Percentiles rank a stretch among this genome's conserved stretches.
These are phyloP conservation scores for Corythaixoides concolor DNA, from an alignment of 2,113 vertebrate species.

Conservation along the genomic window DNA sequence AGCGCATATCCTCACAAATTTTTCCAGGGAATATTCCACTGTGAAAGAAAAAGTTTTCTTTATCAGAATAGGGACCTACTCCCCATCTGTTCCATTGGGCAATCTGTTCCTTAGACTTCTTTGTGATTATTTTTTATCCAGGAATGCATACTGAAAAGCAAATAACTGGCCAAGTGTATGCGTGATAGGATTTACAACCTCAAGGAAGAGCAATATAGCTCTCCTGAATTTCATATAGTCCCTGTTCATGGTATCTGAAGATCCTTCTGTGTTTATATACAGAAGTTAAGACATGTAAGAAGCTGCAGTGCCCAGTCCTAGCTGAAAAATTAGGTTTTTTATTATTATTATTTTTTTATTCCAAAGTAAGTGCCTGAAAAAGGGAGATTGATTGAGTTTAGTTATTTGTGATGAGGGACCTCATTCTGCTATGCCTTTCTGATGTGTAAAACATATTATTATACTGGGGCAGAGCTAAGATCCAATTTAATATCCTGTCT, in stretches of 20 bases:
- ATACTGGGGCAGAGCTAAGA: neutral
- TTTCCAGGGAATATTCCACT: conserved; percentile 29
- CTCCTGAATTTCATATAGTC: neutral
- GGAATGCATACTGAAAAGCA: neutral
- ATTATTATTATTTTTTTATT: neutral
- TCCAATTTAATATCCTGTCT: neutral
- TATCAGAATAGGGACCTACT: neutral
- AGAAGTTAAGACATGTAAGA: neutral
- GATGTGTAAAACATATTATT: neutral
- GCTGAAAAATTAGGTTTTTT: neutral
- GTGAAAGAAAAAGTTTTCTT: neutral
- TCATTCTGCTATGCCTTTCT: neutral
- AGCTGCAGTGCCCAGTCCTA: neutral
- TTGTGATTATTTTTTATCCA: neutral
- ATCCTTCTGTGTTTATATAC: neutral
- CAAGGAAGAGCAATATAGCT: neutral
- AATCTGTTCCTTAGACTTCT: neutral
- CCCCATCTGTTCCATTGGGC: neutral
- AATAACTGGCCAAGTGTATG: neutral
- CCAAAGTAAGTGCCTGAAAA: neutral
- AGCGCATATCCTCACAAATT: neutral
- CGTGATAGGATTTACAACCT: neutral
- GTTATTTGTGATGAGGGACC: neutral
- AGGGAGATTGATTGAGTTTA: neutral
- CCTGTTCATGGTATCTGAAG: neutral